Evolutionary conservation across 2,113 vertebrate species (phyloP), one percentile per base, ranked within the genome.

Genomic region (Recurvirostra avosetta): DNA sequence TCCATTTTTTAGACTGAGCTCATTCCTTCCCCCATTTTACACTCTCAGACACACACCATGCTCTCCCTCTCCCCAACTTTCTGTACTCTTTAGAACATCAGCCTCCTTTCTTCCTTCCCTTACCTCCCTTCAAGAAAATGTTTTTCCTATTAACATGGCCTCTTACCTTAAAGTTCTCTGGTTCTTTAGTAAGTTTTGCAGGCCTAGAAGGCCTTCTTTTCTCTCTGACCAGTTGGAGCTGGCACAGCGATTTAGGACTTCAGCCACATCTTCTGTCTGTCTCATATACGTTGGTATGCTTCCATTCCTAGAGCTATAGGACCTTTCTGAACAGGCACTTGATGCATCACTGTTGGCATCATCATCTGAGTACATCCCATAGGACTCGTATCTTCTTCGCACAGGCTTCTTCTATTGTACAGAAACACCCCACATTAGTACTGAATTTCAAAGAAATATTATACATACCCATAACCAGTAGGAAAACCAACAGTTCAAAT

Each of bases 191-290:
- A 99, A 97, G 26, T 98, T 98, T 86, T 99, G 99, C 22, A 99
- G 98, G 62, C 99, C 99, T 43, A 99, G 92, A 12, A 99, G 98
- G 12, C 99, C 99, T 96, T 99, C 99, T 71, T 99, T 99, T 94
- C 99, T 99, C 96, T 99, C 99, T 32, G 99, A 99, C 99, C 99
- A 99, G 96, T 99, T 99, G 95, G 99, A 98, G 77, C 99, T 99
- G 70, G 99, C 99, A 88, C 99, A 99, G 74, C 99, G 98, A 88
- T 99, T 99, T 58, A 99, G 98, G 92, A 99, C 99, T 97, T 99
- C 99, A 5, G 99, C 99, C 82, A 99, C 99, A 3, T 99, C 99
- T 92, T 99, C 99, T 0, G 99, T 99, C 97, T 99, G 99, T 26
- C 99, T 98, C 99, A 99, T 99, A 75, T 99, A 99, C 0, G 99